Conservation (phyloP, 2,888 invertebrate genomes). For the Drosophila cognata region DNA sequence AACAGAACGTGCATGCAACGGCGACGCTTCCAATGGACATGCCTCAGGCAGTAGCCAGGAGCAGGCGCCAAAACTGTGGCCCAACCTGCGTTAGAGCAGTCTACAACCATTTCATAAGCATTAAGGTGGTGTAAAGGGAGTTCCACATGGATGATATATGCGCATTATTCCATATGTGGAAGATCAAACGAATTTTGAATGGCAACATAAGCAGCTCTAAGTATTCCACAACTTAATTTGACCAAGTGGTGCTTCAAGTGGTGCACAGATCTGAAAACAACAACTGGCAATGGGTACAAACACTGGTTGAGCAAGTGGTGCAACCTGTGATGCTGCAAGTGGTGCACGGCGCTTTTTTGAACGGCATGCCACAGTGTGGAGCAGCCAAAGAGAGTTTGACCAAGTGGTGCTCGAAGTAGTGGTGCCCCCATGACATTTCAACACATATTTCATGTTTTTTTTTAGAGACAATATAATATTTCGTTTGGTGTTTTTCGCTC, state of each 20-base stretch:
- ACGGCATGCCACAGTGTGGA: neutral
- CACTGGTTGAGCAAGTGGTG: neutral
- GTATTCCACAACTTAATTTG: neutral
- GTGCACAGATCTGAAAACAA: neutral
- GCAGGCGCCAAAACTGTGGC: neutral
- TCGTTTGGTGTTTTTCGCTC: constrained; percentile 43
- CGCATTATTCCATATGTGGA: neutral
- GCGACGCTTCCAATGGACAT: neutral
- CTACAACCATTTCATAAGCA: constrained; percentile 3
- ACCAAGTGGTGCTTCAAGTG: neutral
- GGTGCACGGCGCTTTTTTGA: neutral
- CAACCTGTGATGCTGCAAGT: neutral
- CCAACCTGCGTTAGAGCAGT: constrained; percentile 7
- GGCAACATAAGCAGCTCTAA: neutral
- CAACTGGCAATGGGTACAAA: neutral
- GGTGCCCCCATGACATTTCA: neutral
- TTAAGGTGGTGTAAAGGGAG: neutral
- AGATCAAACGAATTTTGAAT: neutral
- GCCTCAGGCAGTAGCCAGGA: neutral
- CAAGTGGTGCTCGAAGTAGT: constrained; percentile 7
- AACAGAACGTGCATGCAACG: constrained; percentile 13
- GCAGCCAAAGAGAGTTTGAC: neutral
- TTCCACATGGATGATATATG: neutral
- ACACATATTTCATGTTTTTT: neutral
- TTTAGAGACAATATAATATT: constrained; percentile 23